phyloP scores from a whole-genome alignment of 1,140 invertebrate species.

The Potamilus streckersoni region DNA sequence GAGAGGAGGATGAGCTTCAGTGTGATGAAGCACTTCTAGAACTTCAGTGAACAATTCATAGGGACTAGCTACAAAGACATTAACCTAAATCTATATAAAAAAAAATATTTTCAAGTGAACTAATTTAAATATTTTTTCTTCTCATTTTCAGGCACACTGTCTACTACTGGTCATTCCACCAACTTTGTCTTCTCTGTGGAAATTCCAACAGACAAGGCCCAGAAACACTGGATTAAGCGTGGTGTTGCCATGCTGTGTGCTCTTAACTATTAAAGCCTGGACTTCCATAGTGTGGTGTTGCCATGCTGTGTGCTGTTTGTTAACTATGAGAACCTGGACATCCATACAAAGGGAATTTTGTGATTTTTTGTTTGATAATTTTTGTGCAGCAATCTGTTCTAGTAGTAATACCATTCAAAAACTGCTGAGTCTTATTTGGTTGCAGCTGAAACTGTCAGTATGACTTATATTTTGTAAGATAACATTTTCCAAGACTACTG shows the following conservation, averaged over 20 bases:
- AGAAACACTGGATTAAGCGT: constrained; percentile 69
- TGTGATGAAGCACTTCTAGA: too few relatives aligned
- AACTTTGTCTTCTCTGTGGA: constrained; percentile 70
- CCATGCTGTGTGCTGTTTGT: constrained; percentile 69
- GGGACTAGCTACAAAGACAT: too few relatives aligned
- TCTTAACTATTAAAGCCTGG: constrained; percentile 64
- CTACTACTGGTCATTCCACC: constrained; percentile 70
- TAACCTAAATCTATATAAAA: not conserved
- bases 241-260: constrained; percentile 69
- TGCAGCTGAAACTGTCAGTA: too few relatives aligned
- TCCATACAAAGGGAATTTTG: too few relatives aligned
- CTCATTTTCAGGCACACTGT: constrained; percentile 58
- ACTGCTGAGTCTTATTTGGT: too few relatives aligned
- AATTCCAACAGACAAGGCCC: constrained; percentile 61
- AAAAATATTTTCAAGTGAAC: not conserved
- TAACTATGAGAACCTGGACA: constrained; percentile 59
- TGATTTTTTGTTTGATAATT: too few relatives aligned
- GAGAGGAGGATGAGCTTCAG: too few relatives aligned
- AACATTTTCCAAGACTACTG: too few relatives aligned
- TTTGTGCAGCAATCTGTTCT: too few relatives aligned
- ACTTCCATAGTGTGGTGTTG: constrained; percentile 60
- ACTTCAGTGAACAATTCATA: too few relatives aligned
- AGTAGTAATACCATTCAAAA: too few relatives aligned
- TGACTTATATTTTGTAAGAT: too few relatives aligned
- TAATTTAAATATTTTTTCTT: constrained; percentile 8